Conservation (phyloP, 2,113 vertebrate genomes). For the Phoxinus phoxinus region DNA sequence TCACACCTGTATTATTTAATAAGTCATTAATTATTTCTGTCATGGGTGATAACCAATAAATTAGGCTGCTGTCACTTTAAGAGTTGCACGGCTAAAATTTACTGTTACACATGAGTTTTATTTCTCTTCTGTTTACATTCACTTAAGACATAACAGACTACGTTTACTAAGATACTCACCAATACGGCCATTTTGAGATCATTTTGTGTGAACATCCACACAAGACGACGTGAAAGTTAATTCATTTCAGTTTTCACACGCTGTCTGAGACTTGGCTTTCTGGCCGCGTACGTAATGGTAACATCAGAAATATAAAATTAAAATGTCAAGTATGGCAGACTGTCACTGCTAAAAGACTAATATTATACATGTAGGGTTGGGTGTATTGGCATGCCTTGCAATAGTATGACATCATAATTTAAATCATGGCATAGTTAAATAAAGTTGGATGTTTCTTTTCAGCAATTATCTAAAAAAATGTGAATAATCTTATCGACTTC, state of each 20-base stretch:
- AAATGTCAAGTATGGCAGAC: not conserved
- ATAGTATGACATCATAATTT: not conserved
- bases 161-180: not conserved
- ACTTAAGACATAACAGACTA: too few species aligned
- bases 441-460: not conserved
- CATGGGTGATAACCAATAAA: not conserved
- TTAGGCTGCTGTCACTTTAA: too few species aligned
- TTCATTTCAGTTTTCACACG: too few species aligned
- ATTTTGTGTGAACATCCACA: too few species aligned
- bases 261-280: too few species aligned
- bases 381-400: not conserved
- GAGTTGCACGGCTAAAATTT: too few species aligned
- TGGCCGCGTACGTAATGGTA: not conserved
- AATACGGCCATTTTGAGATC: too few species aligned
- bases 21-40: not conserved
- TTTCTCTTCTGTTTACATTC: too few species aligned
- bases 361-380: not conserved
- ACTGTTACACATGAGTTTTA: too few species aligned
- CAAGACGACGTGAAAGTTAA: too few species aligned
- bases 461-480: not conserved
- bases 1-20: not conserved
- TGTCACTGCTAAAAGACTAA: not conserved
- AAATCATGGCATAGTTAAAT: not conserved
- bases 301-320: not conserved
- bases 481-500: not conserved